Base-by-base conservation (phyloP, 2,797 vertebrate species). In the Sphenopsis melanotis region DNA sequence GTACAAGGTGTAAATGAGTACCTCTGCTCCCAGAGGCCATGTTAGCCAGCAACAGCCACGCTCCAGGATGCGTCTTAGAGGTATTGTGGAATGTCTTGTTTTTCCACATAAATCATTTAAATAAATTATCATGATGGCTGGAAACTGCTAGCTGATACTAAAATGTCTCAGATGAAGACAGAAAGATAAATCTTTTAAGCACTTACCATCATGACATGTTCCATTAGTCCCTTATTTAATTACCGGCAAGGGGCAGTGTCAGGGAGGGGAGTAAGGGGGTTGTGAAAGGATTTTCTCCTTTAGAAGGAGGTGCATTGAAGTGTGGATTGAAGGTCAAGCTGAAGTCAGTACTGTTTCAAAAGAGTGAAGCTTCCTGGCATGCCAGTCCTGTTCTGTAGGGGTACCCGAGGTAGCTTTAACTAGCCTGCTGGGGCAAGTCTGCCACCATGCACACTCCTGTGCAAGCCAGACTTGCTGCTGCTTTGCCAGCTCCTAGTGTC, bases 51-150 rank as follows among this genome's bases (percentile, higher is more conserved):
- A 93, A 88, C 52, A 88, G 87, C 88, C 87, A 95, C 87, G 0
- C 96, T 94, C 93, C 93, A 71, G 94, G 96, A 94, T 77, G 75
- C 6, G 50, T 94, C 94, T 75, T 32, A 41, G 76, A 96, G 90
- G 70, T 93, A 78, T 64, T 88, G 93, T 94, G 92, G 93, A 97
- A 96, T 94, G 83, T 92, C 96, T 97, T 94, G 76, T 94, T 97
- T 98, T 97, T 97, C 64, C 75, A 92, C 78, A 97, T 97, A 96
- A 97, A 96, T 97, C 26, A 95, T 97, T 97, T 91, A 96, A 95
- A 95, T 91, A 96, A 97, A 96, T 96, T 87, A 96, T 82, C 50
- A 34, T 32, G 81, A 93, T 94, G 83, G 3, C 87, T 96, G 95
- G 83, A 81, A 97, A 91, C 88, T 94, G 46, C 88, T 93, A 53